phyloP scores from a whole-genome alignment of 1,140 invertebrate species.

The Drosophila pruinosa region DNA sequence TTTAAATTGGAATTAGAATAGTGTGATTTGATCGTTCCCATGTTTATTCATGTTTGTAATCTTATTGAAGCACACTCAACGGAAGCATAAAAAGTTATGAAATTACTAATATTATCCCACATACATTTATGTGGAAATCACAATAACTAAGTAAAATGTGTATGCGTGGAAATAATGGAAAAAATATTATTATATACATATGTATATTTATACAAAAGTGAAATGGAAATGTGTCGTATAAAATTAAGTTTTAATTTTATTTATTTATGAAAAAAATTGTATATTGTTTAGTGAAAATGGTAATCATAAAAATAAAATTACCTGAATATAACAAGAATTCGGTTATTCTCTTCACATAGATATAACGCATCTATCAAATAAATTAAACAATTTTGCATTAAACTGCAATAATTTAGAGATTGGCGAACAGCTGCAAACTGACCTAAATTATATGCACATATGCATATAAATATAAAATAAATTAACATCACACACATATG shows the following conservation, averaged over 20 bases:
- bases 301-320: conserved; percentile 54
- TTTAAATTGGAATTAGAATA: neutral
- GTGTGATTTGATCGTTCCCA: neutral
- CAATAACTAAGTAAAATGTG: conserved; percentile 1
- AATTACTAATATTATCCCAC: conserved; percentile 4
- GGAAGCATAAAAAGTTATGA: conserved; percentile 10
- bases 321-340: conserved; percentile 13
- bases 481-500: conserved; percentile 1
- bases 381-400: conserved; percentile 46
- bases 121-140: neutral
- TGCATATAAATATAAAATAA: neutral
- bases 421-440: conserved; percentile 31
- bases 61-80: conserved; percentile 5
- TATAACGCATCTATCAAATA: conserved; percentile 33
- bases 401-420: conserved; percentile 37
- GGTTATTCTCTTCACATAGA: no score
- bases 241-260: conserved; percentile 64
- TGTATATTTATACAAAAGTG: no score
- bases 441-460: conserved; percentile 28
- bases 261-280: conserved; percentile 4
- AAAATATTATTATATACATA: no score
- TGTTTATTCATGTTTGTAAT: conserved; percentile 10
- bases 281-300: conserved; percentile 51
- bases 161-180: neutral
- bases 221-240: conserved; percentile 49